Percentiles rank a stretch among this genome's conserved stretches.
Conservation (phyloP, 2,888 invertebrate genomes). For the Pomacea canaliculata region DNA sequence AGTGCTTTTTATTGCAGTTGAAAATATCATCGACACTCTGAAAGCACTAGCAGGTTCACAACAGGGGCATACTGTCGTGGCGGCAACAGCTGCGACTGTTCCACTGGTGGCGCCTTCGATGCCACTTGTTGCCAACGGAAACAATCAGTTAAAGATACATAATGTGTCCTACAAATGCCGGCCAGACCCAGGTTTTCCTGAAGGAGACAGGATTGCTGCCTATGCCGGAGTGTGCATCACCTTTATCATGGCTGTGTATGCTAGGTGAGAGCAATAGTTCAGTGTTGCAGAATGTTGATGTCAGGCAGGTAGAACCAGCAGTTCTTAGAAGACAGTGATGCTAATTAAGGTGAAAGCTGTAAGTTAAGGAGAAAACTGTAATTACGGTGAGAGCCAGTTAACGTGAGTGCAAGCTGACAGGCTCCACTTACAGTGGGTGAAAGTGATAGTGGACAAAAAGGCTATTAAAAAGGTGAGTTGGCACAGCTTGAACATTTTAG, state of each 20-base stretch:
- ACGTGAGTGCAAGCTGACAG: no score
- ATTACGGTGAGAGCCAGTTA: no score
- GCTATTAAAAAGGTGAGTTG: no score
- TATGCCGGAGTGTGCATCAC: constrained; percentile 70
- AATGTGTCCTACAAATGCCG: constrained; percentile 46
- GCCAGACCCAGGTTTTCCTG: constrained; percentile 52
- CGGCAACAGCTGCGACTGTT: background rate
- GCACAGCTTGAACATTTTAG: no score
- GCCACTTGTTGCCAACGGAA: background rate
- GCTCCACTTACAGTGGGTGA: no score
- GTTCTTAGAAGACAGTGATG: no score
- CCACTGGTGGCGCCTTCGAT: background rate
- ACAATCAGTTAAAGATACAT: background rate
- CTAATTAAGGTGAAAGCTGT: no score
- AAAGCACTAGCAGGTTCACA: constrained; percentile 1
- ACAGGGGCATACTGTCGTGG: background rate
- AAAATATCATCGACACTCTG: constrained; percentile 34
- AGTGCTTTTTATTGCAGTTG: constrained; percentile 18
- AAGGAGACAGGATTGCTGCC: constrained; percentile 66
- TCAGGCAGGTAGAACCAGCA: no score
- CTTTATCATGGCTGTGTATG: constrained; percentile 68
- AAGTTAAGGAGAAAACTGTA: no score
- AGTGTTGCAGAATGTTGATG: background rate
- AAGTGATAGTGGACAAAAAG: no score
- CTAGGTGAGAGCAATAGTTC: constrained; percentile 50